phyloP scores from a whole-genome alignment of 2,113 vertebrate species.

The Mormyrus lacerda region DNA sequence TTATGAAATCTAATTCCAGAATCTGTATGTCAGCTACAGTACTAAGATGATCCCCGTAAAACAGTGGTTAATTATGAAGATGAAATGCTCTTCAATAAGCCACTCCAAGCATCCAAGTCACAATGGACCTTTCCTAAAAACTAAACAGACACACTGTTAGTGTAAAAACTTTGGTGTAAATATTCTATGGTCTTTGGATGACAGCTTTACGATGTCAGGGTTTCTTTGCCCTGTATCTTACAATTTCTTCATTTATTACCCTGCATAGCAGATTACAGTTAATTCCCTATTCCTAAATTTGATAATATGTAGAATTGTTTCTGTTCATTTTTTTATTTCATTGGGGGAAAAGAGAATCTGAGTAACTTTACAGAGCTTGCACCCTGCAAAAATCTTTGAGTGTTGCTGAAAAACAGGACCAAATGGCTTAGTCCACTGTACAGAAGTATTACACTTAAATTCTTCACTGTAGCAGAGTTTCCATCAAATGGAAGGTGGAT shows the following conservation, averaged over 20 bases:
- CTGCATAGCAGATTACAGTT: not conserved
- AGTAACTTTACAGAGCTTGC: not conserved
- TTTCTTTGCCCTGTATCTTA: not conserved
- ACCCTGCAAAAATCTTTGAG: not conserved
- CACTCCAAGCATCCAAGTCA: not conserved
- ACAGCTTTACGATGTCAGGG: not conserved
- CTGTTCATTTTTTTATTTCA: not conserved
- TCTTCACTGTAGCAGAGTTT: not conserved
- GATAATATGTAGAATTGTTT: not conserved
- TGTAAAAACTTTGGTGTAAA: not conserved
- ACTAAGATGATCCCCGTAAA: not conserved
- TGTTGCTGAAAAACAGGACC: not conserved
- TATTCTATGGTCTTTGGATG: not conserved
- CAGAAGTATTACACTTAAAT: not conserved
- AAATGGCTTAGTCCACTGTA: not conserved
- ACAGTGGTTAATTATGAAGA: not conserved
- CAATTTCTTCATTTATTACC: no score
- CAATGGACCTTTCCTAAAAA: not conserved
- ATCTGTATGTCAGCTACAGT: not conserved
- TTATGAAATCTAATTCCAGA: not conserved
- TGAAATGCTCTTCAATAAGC: not conserved
- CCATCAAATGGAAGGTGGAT: conserved; percentile 10
- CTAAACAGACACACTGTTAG: not conserved
- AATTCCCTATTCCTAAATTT: not conserved
- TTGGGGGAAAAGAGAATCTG: not conserved